Evolutionary conservation across 2,888 invertebrate genomes (phyloP).

Genomic region (Junonia oenone): DNA sequence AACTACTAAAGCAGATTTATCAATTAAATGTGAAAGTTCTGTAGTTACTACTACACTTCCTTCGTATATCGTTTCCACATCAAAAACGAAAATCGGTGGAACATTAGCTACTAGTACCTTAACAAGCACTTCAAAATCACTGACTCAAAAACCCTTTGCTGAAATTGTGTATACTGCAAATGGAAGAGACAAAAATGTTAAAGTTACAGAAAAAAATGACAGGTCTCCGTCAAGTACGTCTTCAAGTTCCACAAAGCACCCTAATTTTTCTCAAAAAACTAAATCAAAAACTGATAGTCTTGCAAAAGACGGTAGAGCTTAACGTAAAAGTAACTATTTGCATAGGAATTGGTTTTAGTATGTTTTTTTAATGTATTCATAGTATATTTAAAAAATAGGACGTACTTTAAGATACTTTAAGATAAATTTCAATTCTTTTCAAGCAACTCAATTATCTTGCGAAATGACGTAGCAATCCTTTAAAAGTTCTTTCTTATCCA

Average conservation of each 20-base stretch:
- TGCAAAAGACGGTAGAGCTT: conserved; percentile 40
- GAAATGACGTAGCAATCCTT: conserved; percentile 1
- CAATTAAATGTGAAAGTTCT: conserved; percentile 32
- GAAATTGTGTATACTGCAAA: conserved; percentile 11
- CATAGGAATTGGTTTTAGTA: not conserved
- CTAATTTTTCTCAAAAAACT: conserved; percentile 18
- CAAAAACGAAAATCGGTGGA: conserved; percentile 32
- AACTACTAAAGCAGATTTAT: conserved; percentile 16
- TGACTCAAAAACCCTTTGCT: conserved; percentile 5
- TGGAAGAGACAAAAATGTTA: conserved; percentile 8
- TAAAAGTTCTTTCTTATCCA: conserved; percentile 6
- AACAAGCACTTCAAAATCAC: conserved; percentile 12
- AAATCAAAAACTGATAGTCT: conserved; percentile 26
- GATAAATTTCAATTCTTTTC: conserved; percentile 9
- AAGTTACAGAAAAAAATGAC: conserved; percentile 6
- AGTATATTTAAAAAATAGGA: not conserved
- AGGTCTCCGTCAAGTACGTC: conserved; percentile 2
- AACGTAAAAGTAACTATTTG: conserved; percentile 30
- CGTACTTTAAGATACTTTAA: conserved; percentile 3
- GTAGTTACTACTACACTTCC: conserved; percentile 25
- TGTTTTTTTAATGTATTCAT: not conserved
- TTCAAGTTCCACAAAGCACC: conserved; percentile 15
- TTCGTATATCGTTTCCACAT: conserved; percentile 31
- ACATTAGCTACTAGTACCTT: conserved; percentile 22
- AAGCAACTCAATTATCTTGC: conserved; percentile 22